phyloP scores from a whole-genome alignment of 2,113 vertebrate genomes.

The Tetrao urogallus region DNA sequence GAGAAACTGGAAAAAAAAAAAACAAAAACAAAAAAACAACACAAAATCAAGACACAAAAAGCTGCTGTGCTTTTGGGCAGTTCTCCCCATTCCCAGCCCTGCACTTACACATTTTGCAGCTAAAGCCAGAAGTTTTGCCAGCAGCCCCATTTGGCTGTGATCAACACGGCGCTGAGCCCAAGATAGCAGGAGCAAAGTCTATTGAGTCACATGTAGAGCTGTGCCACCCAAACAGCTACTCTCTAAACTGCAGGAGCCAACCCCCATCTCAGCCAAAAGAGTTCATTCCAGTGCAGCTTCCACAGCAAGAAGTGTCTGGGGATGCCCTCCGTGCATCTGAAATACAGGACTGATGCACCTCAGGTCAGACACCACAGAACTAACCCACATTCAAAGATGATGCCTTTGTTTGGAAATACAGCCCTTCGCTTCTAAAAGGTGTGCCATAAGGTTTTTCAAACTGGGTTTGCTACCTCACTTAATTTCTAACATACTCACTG shows the following conservation, averaged over 20 bases:
- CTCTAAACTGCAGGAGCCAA: not conserved
- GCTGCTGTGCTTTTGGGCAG: not conserved
- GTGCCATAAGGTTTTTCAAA: not conserved
- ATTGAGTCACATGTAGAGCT: not conserved
- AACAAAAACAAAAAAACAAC: not conserved
- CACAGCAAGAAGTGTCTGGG: not conserved
- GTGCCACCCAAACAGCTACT: not conserved
- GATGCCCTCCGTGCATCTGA: not conserved
- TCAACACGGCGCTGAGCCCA: not conserved
- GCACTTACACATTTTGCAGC: not conserved
- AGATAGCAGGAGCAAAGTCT: not conserved
- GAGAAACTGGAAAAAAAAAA: not conserved
- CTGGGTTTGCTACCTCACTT: not conserved
- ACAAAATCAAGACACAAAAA: not conserved
- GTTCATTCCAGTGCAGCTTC: not conserved
- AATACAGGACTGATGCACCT: not conserved
- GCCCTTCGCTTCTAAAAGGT: not conserved
- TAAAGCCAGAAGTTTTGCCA: not conserved
- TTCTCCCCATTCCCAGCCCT: not conserved
- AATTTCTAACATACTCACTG: not conserved
- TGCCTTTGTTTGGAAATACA: not conserved
- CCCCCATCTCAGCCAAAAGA: not conserved
- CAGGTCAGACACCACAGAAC: not conserved
- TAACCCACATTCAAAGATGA: not conserved
- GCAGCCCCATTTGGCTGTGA: not conserved